Evolutionary conservation across 2,797 vertebrate genomes (phyloP), one percentile per base, ranked within the genome.

Genomic region (Denticeps clupeoides): DNA sequence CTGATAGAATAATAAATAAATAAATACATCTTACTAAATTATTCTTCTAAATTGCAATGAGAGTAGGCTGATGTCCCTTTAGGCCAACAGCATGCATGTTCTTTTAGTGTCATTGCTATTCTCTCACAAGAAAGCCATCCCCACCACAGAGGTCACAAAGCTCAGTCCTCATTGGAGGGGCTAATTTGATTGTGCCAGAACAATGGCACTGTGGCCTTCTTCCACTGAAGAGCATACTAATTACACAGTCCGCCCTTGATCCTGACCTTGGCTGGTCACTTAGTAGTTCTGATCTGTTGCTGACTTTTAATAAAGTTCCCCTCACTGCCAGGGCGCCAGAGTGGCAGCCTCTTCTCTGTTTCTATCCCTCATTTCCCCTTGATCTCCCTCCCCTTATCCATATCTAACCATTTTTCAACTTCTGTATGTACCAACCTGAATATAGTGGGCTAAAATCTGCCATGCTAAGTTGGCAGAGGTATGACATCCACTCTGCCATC

Each of bases 241-340:
- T 93, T 93, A 91, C 79, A 80, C 57, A 64, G 64, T 82, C 84
- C 87, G 88, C 87, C 88, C 89, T 92, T 91, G 87, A 84, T 85
- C 70, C 82, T 73, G 89, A 93, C 90, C 90, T 93, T 90, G 87
- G 85, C 83, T 75, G 90, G 89, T 91, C 91, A 91, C 86, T 89
- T 85, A 82, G 87, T 85, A 86, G 86, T 90, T 86, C 87, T 91
- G 91, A 96, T 94, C 90, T 89, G 88, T 90, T 86, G 88, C 86
- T 90, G 88, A 97, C 89, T 94, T 89, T 87, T 89, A 92, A 93
- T 93, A 91, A 90, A 91, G 88, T 89, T 88, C 88, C 84, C 85
- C 89, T 87, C 79, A 88, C 50, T 81, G n/a, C 87, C 86, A 85
- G 84, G 87, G 85, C 90, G 85, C 79, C 84, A 79, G 78, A 80